These are phyloP conservation scores for Cactoblastis cactorum DNA, from an alignment of 2,888 invertebrate species.

Conservation along the genomic window DNA sequence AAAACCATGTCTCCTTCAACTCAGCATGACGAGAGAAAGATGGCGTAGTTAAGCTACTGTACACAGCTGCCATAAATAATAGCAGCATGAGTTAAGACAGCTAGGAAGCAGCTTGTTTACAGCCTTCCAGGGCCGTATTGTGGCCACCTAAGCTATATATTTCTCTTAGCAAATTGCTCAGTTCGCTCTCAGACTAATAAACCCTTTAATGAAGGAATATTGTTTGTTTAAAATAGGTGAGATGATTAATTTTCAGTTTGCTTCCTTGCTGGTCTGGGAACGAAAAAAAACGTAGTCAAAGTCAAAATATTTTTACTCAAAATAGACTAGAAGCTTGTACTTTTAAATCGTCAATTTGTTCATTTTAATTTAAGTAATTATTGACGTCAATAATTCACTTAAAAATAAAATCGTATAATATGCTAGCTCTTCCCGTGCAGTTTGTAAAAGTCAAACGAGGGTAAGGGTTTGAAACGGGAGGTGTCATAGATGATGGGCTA, in stretches of 20 bases:
- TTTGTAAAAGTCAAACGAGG: too few species aligned
- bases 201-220: constrained; percentile 71
- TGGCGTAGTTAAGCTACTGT: constrained; percentile 47
- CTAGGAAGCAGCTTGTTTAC: constrained; percentile 73
- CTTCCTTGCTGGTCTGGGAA: too few species aligned
- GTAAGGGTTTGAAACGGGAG: too few species aligned
- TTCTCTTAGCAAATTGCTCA: constrained; percentile 76
- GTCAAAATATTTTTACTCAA: too few species aligned
- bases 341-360: too few species aligned
- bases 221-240: constrained; percentile 19
- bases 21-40: constrained; percentile 14
- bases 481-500: too few species aligned
- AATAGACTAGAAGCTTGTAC: too few species aligned
- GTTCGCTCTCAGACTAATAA: constrained; percentile 69
- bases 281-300: too few species aligned
- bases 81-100: constrained; percentile 73
- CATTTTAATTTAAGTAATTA: too few species aligned
- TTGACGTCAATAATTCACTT: too few species aligned
- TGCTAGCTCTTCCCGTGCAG: too few species aligned
- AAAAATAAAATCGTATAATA: too few species aligned
- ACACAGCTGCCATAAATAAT: constrained; percentile 73
- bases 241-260: neutral
- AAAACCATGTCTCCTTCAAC: neutral
- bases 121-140: constrained; percentile 61
- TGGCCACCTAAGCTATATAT: constrained; percentile 74